phyloP scores from a whole-genome alignment of 2,113 vertebrate species.

The Anoplopoma fimbria region DNA sequence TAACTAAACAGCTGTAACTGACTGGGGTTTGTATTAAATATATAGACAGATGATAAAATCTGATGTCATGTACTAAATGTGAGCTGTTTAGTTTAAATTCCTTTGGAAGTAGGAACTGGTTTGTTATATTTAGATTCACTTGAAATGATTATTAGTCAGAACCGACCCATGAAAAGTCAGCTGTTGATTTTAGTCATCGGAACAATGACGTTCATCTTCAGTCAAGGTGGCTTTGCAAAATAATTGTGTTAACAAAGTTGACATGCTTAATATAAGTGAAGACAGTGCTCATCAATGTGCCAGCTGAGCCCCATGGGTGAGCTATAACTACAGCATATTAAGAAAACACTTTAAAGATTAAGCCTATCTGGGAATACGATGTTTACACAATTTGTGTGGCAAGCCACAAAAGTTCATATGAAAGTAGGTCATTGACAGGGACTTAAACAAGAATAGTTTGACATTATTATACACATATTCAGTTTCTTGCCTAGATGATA shows the following conservation, averaged over 20 bases:
- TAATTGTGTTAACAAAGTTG: constrained; percentile 38
- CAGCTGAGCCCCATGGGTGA: not conserved
- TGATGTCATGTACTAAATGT: no score
- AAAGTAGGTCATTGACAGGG: not conserved
- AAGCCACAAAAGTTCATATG: not conserved
- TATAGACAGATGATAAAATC: not conserved
- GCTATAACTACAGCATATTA: not conserved
- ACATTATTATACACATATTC: not conserved
- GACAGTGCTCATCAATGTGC: not conserved
- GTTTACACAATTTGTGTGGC: not conserved
- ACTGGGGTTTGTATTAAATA: not conserved
- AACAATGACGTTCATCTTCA: constrained; percentile 18
- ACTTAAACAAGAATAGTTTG: not conserved
- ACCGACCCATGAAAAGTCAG: not conserved
- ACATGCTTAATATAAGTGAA: constrained; percentile 9
- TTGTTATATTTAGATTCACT: constrained; percentile 18
- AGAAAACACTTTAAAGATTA: not conserved
- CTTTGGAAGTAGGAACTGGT: not conserved
- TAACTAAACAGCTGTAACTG: not conserved
- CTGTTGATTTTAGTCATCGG: not conserved
- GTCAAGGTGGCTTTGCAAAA: not conserved
- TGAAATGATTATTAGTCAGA: not conserved
- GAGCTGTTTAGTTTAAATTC: constrained; percentile 1
- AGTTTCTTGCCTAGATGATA: not conserved
- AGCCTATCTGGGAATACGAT: not conserved